Conservation (phyloP, 2,888 invertebrate species). For the Stenurella melanura region DNA sequence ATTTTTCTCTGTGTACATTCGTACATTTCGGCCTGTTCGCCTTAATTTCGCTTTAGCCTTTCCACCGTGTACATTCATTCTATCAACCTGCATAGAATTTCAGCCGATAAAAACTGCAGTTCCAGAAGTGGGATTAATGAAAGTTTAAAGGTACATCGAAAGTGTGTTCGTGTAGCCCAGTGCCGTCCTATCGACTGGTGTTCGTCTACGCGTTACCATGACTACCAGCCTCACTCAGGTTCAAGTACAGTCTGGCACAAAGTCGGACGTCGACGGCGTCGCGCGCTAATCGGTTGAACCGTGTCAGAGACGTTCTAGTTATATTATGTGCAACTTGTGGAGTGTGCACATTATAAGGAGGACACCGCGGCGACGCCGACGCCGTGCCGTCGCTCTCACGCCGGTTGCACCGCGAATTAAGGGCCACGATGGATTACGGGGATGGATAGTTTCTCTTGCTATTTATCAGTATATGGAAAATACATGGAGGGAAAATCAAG, state of each 20-base stretch:
- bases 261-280: slow-evolving; percentile 42
- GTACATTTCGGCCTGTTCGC: too few relatives aligned
- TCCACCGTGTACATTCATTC: neutral
- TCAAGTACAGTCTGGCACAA: slow-evolving; percentile 69
- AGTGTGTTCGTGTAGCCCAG: slow-evolving; percentile 43
- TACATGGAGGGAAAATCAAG: too few relatives aligned
- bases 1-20: too few relatives aligned
- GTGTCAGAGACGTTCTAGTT: slow-evolving; percentile 48
- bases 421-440: neutral
- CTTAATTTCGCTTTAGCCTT: neutral
- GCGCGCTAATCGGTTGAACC: slow-evolving; percentile 46
- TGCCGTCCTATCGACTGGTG: slow-evolving; percentile 65
- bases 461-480: too few relatives aligned
- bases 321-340: slow-evolving; percentile 55
- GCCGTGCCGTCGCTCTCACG: slow-evolving; percentile 2
- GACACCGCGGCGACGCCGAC: slow-evolving; percentile 23
- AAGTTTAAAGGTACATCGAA: slow-evolving; percentile 40
- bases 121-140: slow-evolving; percentile 38
- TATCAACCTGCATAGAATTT: neutral
- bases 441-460: neutral
- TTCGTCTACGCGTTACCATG: slow-evolving; percentile 67
- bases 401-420: slow-evolving; percentile 1
- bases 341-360: slow-evolving; percentile 41
- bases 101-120: slow-evolving; percentile 25
- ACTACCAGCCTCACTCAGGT: slow-evolving; percentile 67